These are phyloP conservation scores for Avahi laniger DNA, from an alignment of 2,797 vertebrate species.

Conservation along the genomic window DNA sequence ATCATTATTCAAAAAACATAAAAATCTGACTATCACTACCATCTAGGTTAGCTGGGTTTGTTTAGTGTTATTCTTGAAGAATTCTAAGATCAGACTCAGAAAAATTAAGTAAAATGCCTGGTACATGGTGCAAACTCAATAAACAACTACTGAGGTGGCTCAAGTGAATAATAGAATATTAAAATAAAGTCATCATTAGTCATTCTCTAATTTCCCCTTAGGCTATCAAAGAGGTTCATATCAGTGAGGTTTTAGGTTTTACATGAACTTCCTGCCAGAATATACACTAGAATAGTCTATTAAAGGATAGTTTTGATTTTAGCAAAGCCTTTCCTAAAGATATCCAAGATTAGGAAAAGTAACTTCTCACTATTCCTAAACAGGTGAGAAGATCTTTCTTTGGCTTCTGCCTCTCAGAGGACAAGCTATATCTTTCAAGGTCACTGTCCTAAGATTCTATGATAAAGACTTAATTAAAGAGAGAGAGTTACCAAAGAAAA, in stretches of 20 bases:
- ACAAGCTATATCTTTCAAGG: neutral
- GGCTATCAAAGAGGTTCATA: constrained; percentile 4
- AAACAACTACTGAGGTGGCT: neutral
- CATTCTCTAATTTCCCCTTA: constrained; percentile 24
- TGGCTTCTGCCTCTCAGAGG: neutral
- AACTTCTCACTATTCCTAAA: neutral
- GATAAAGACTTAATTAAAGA: neutral
- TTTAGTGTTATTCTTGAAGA: neutral
- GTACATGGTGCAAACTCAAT: neutral
- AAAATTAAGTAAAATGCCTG: neutral
- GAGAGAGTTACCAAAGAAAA: constrained; percentile 1
- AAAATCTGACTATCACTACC: neutral
- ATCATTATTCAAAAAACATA: neutral
- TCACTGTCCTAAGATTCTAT: neutral
- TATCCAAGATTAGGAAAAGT: neutral
- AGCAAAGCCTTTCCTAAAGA: constrained; percentile 7
- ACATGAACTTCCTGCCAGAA: constrained; percentile 35
- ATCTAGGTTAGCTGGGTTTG: neutral
- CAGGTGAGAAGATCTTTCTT: neutral
- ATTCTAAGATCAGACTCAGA: neutral
- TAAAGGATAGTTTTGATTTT: constrained; percentile 38
- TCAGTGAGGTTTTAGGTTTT: constrained; percentile 24
- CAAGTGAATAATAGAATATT: constrained; percentile 42
- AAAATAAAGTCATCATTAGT: neutral
- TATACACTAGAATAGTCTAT: neutral